Conservation (phyloP, 2,888 invertebrate genomes). For the Limenitis camilla region DNA sequence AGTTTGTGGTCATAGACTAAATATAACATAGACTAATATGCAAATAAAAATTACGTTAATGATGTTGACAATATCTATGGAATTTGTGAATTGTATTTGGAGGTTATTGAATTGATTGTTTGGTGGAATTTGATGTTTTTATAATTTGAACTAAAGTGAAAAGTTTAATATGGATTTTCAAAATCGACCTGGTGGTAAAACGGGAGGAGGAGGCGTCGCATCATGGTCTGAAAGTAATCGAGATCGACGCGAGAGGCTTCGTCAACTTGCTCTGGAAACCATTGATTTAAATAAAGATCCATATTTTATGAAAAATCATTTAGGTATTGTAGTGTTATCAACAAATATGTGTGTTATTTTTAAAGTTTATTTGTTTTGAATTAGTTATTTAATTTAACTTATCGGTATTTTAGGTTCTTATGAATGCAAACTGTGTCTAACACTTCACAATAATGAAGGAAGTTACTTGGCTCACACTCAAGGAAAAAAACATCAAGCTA, state of each 20-base stretch:
- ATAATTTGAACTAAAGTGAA: neutral
- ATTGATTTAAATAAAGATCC: conserved; percentile 99
- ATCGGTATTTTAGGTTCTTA: conserved; percentile 82
- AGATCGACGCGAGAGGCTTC: conserved; percentile 94
- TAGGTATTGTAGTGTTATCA: conserved; percentile 76
- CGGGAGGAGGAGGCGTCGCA: conserved; percentile 99
- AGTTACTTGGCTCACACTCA: conserved; percentile 99
- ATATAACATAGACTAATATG: no score
- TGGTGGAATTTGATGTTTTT: no score
- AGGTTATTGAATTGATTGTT: no score
- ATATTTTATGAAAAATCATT: conserved; percentile 99
- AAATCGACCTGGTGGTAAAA: conserved; percentile 98
- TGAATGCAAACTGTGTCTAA: conserved; percentile 98
- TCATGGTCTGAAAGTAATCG: conserved; percentile 99
- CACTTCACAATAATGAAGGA: conserved; percentile 99
- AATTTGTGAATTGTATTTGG: no score
- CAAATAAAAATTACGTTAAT: no score
- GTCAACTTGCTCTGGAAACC: conserved; percentile 97
- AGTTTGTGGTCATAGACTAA: neutral
- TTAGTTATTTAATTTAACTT: neutral
- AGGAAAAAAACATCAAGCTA: conserved; percentile 99
- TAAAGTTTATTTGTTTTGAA: neutral
- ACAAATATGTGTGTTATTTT: neutral
- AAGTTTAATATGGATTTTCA: conserved; percentile 92
- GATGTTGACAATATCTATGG: no score